These are phyloP conservation scores for Disparrhopalites patrizii DNA, from an alignment of 2,888 invertebrate genomes.

Conservation along the genomic window DNA sequence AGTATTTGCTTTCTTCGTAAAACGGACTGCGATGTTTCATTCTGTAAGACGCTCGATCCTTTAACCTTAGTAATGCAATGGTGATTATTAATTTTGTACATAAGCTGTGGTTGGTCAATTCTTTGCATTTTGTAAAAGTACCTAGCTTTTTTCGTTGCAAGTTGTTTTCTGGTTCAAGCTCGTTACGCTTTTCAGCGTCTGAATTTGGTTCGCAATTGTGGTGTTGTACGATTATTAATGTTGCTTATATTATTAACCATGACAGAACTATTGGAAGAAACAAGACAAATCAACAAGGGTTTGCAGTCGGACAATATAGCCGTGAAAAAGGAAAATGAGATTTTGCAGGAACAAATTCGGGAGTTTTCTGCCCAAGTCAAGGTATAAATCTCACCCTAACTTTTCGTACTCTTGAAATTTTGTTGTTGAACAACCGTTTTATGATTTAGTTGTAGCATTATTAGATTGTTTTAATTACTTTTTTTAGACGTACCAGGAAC, in stretches of 20 bases:
- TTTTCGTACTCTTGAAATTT: neutral
- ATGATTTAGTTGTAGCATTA: neutral
- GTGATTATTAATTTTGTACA: too few species aligned
- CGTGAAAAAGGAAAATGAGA: constrained; percentile 37
- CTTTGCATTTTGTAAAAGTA: too few species aligned
- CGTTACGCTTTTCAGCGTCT: too few species aligned
- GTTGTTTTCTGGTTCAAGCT: too few species aligned
- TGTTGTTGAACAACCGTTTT: too few species aligned
- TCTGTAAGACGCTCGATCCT: too few species aligned
- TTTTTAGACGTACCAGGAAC: constrained; percentile 31
- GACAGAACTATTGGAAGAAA: constrained; percentile 46
- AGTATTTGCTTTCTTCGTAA: too few species aligned
- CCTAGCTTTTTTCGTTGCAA: too few species aligned
- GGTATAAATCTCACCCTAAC: constrained; percentile 34
- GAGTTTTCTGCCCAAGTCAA: constrained; percentile 40
- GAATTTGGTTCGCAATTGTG: too few species aligned
- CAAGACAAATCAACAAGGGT: constrained; percentile 40
- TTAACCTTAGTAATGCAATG: too few species aligned
- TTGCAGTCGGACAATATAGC: constrained; percentile 38
- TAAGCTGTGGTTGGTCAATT: too few species aligned
- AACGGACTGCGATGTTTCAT: neutral
- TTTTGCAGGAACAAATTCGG: constrained; percentile 37
- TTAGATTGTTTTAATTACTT: neutral
- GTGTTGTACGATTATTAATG: neutral
- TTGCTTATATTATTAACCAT: neutral